phyloP scores from a whole-genome alignment of 1,140 invertebrate species.

The Pogonus chalceus region DNA sequence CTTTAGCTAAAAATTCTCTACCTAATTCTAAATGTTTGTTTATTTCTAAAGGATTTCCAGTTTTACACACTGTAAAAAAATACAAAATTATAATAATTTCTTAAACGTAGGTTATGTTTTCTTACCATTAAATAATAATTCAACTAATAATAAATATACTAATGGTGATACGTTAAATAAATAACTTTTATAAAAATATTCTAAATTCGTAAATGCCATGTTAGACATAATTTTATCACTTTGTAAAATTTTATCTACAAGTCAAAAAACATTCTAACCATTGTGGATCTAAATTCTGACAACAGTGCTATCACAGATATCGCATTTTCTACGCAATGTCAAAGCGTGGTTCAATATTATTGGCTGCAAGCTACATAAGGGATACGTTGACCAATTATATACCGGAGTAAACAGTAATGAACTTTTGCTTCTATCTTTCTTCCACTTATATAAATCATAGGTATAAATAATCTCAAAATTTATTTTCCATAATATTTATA shows the following conservation, averaged over 20 bases:
- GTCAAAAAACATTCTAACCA: slow-evolving; percentile 1
- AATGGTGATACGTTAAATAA: not conserved
- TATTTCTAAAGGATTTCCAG: slow-evolving; percentile 63
- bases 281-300: not conserved
- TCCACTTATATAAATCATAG: too few relatives aligned
- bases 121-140: slow-evolving; percentile 1
- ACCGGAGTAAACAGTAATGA: too few relatives aligned
- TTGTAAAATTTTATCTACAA: not conserved
- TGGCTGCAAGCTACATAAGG: too few relatives aligned
- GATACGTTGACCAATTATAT: too few relatives aligned
- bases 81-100: not conserved
- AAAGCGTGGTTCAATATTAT: not conserved
- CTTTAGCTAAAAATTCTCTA: slow-evolving; percentile 77
- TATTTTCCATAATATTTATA: too few relatives aligned
- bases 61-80: slow-evolving; percentile 46
- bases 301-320: not conserved
- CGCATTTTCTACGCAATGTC: not conserved
- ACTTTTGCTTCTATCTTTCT: too few relatives aligned
- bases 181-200: not conserved
- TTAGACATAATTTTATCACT: not conserved
- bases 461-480: too few relatives aligned
- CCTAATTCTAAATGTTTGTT: slow-evolving; percentile 90
- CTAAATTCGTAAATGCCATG: not conserved
- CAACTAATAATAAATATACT: not conserved
- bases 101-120: slow-evolving; percentile 1